A percentile compares a stretch with the other conserved stretches of the same genome.
Evolutionary conservation across 2,113 vertebrate species (phyloP).

Genomic region (Ariopsis seemanni): DNA sequence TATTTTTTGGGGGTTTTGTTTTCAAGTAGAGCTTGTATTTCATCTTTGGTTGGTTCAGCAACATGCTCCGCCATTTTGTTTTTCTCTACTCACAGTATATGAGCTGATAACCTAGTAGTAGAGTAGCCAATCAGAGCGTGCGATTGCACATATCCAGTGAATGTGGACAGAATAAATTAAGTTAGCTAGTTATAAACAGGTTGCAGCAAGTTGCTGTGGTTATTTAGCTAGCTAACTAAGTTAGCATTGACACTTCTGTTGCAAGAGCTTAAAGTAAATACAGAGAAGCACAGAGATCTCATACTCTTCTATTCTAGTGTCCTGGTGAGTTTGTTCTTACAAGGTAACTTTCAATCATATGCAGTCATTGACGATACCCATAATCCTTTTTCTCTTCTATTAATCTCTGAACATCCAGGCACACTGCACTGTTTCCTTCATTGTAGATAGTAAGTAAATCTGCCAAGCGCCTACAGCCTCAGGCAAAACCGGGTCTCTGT

Average conservation of each 20-base stretch:
- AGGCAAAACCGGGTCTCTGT: background rate
- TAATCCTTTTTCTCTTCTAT: background rate
- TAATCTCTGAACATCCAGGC: background rate
- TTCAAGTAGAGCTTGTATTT: no score
- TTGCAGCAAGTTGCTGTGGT: background rate
- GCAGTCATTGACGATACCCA: background rate
- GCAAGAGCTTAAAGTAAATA: background rate
- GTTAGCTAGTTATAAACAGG: background rate
- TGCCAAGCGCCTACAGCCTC: no score
- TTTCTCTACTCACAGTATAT: no score
- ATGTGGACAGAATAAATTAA: background rate
- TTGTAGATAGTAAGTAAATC: background rate
- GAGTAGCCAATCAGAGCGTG: no score
- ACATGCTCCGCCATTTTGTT: no score
- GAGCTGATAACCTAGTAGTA: no score
- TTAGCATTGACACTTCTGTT: background rate
- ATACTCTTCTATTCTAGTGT: background rate
- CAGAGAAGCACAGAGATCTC: background rate
- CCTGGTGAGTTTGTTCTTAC: background rate
- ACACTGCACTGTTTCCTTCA: background rate
- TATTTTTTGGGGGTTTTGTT: no score
- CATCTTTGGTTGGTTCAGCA: no score
- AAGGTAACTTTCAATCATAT: background rate
- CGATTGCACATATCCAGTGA: no score
- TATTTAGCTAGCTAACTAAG: background rate